A percentile compares a stretch with the other conserved stretches of the same genome.
Conservation (phyloP, 2,113 vertebrate genomes). For the Nanger granti region DNA sequence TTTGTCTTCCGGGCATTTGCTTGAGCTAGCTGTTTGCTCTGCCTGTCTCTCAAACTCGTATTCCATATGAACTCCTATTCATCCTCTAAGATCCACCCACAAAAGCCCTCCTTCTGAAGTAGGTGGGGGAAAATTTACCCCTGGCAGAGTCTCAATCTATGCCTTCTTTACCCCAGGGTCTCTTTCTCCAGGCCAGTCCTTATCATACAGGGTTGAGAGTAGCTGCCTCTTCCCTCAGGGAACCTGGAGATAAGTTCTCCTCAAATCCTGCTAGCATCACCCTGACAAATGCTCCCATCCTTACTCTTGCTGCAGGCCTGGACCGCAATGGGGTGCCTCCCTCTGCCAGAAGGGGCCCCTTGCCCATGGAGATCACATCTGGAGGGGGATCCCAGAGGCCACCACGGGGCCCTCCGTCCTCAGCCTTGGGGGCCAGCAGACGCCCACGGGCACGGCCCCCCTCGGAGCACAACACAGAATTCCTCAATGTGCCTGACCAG, state of each 20-base stretch:
- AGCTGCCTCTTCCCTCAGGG: neutral
- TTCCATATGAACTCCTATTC: neutral
- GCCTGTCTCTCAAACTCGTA: neutral
- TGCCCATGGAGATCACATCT: slow-evolving; percentile 71
- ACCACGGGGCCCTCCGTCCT: slow-evolving; percentile 67
- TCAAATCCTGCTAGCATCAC: neutral
- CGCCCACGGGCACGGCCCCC: slow-evolving; percentile 68
- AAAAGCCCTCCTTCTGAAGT: neutral
- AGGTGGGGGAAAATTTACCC: neutral
- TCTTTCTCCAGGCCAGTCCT: neutral
- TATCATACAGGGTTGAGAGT: neutral
- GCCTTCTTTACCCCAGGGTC: neutral
- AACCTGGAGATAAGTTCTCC: neutral
- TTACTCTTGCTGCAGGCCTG: slow-evolving; percentile 63
- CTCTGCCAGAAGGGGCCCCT: neutral
- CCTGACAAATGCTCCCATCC: neutral
- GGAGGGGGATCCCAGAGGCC: slow-evolving; percentile 73
- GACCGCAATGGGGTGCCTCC: slow-evolving; percentile 85
- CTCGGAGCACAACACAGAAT: slow-evolving; percentile 84
- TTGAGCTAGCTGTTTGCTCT: neutral
- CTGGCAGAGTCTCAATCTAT: neutral
- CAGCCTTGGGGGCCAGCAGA: slow-evolving; percentile 57
- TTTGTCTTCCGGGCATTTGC: neutral
- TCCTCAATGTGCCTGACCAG: slow-evolving; percentile 95
- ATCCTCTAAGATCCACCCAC: neutral